Percentiles rank a stretch among this genome's conserved stretches.
These are phyloP conservation scores for Latrodectus hesperus DNA, from an alignment of 2,888 invertebrate species.

Conservation along the genomic window DNA sequence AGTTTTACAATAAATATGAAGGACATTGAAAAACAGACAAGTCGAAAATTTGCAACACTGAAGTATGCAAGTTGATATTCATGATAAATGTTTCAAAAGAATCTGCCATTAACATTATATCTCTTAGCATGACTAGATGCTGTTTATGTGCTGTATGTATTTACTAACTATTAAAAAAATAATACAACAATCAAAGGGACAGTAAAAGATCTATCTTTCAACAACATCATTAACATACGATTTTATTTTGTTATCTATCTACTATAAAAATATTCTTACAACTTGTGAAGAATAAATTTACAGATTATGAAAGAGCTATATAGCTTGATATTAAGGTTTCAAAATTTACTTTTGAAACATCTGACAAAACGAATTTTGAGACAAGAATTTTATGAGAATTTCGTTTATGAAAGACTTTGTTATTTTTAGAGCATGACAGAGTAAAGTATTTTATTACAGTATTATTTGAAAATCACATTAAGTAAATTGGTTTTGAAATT, in stretches of 20 bases:
- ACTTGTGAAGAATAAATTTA: conserved; percentile 65
- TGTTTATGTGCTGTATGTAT: conserved; percentile 32
- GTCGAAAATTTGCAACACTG: conserved; percentile 59
- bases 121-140: conserved; percentile 62
- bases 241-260: conserved; percentile 48
- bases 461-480: too few relatives aligned
- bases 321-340: conserved; percentile 58
- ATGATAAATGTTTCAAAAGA: conserved; percentile 52
- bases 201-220: conserved; percentile 39
- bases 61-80: conserved; percentile 60
- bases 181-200: conserved; percentile 30
- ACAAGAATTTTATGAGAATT: too few relatives aligned
- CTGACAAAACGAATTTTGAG: too few relatives aligned
- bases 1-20: conserved; percentile 68
- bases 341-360: conserved; percentile 28
- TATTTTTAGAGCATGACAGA: too few relatives aligned
- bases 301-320: conserved; percentile 48
- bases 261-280: conserved; percentile 69
- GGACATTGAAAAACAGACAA: conserved; percentile 66
- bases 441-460: too few relatives aligned
- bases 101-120: conserved; percentile 28
- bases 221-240: conserved; percentile 54
- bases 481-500: too few relatives aligned
- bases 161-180: conserved; percentile 62
- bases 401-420: too few relatives aligned